A percentile compares a stretch with the other conserved stretches of the same genome.
Conservation (phyloP, 2,888 invertebrate species). For the Andrena minutula region DNA sequence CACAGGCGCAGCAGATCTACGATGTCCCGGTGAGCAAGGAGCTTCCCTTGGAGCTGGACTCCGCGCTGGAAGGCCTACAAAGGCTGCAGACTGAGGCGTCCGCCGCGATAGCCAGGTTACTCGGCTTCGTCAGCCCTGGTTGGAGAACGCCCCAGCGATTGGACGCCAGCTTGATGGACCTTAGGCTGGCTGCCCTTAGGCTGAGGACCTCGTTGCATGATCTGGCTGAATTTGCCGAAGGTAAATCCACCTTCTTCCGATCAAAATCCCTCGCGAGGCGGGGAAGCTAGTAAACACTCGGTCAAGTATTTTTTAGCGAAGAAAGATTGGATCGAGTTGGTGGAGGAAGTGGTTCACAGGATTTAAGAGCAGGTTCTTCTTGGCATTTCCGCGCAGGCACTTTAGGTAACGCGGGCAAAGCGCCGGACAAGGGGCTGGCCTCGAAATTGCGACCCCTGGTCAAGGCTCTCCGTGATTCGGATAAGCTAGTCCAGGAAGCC, state of each 20-base stretch:
- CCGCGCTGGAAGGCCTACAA: slow-evolving; percentile 91
- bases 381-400: slow-evolving; percentile 84
- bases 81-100: slow-evolving; percentile 93
- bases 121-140: slow-evolving; percentile 91
- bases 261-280: not conserved
- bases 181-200: slow-evolving; percentile 92
- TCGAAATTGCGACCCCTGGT: slow-evolving; percentile 92
- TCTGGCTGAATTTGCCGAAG: slow-evolving; percentile 95
- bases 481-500: slow-evolving; percentile 92
- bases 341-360: not conserved
- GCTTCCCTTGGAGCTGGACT: slow-evolving; percentile 90
- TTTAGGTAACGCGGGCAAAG: slow-evolving; percentile 93
- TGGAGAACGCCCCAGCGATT: slow-evolving; percentile 94
- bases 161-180: slow-evolving; percentile 92
- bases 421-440: slow-evolving; percentile 92
- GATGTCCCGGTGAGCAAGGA: slow-evolving; percentile 89
- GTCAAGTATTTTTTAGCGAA: not conserved
- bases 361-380: not conserved
- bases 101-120: slow-evolving; percentile 91
- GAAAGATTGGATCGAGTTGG: not conserved
- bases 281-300: not conserved
- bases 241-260: slow-evolving; percentile 79
- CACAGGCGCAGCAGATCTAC: slow-evolving; percentile 85
- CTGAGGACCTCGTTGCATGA: slow-evolving; percentile 93
- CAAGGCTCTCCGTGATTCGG: slow-evolving; percentile 92